Conservation (phyloP, 2,888 invertebrate genomes). For the Pterobdella sp. region DNA sequence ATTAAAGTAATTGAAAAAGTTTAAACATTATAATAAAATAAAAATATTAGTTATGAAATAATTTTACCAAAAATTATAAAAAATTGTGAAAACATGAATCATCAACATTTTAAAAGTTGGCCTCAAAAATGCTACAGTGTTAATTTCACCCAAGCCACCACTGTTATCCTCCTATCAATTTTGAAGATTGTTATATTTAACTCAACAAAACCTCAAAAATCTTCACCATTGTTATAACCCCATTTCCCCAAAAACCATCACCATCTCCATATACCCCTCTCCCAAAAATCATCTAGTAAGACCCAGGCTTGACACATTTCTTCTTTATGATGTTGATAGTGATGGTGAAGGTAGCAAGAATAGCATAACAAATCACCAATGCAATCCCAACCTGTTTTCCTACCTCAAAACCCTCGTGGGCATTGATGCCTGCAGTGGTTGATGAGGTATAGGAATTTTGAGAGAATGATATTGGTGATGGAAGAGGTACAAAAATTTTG, state of each 20-base stretch:
- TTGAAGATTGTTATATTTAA: too few species aligned
- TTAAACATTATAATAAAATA: too few species aligned
- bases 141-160: too few species aligned
- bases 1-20: too few species aligned
- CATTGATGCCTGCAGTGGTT: slow-evolving; percentile 31
- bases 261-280: background rate
- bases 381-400: slow-evolving; percentile 34
- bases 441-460: too few species aligned
- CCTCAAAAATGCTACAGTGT: too few species aligned
- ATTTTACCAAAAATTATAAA: too few species aligned
- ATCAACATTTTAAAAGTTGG: too few species aligned
- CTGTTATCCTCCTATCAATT: too few species aligned
- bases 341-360: slow-evolving; percentile 31
- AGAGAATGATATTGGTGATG: background rate
- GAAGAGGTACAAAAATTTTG: background rate
- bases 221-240: background rate
- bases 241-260: background rate
- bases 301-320: slow-evolving; percentile 31
- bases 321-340: slow-evolving; percentile 32
- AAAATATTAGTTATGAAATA: too few species aligned
- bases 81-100: too few species aligned
- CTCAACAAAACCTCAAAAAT: too few species aligned
- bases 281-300: background rate
- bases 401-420: slow-evolving; percentile 32
- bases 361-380: slow-evolving; percentile 33